Evolutionary conservation across 2,113 vertebrate species (phyloP).

Genomic region (Catharus fuscescens): DNA sequence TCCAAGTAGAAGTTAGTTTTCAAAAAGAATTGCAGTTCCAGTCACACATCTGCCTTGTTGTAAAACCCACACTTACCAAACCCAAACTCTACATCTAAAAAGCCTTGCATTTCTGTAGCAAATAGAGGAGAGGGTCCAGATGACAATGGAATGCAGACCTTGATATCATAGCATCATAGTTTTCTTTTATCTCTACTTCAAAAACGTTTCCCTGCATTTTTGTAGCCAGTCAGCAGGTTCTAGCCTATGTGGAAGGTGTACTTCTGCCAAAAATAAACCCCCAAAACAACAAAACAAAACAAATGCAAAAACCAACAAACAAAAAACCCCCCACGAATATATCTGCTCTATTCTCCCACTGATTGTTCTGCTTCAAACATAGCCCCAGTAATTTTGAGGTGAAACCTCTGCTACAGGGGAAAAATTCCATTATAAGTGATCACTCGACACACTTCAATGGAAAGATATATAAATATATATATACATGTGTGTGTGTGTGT

Average conservation of each 20-base stretch:
- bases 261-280: neutral
- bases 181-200: neutral
- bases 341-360: neutral
- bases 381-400: neutral
- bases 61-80: neutral
- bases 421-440: neutral
- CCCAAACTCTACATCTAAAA: neutral
- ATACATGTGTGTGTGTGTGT: neutral
- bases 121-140: neutral
- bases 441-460: neutral
- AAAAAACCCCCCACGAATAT: neutral
- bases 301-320: no score
- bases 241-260: neutral
- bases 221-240: neutral
- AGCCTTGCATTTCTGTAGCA: neutral
- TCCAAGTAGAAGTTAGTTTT: neutral
- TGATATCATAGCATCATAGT: neutral
- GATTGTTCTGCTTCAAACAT: neutral
- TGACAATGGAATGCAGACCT: neutral
- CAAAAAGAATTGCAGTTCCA: neutral
- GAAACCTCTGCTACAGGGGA: neutral
- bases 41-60: rapidly evolving
- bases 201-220: neutral
- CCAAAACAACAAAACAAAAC: neutral
- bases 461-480: neutral